Percentiles rank a stretch among this genome's conserved stretches.
Evolutionary conservation across 2,113 vertebrate genomes (phyloP).

Genomic region (Chelonoidis abingdonii): DNA sequence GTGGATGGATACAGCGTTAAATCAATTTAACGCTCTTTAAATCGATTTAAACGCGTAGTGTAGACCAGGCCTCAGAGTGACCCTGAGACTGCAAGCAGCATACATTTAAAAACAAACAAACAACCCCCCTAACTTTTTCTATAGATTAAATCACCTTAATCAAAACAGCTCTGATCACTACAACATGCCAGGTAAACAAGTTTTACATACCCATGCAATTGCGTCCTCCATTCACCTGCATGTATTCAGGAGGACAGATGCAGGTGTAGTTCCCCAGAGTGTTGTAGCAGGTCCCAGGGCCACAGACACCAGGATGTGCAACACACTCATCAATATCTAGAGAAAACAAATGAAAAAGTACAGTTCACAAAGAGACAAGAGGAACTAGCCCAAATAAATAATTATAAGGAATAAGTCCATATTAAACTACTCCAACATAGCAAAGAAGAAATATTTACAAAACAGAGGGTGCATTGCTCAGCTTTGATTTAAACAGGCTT

Average conservation of each 20-base stretch:
- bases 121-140: neutral
- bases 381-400: neutral
- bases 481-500: neutral
- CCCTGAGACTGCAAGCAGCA: neutral
- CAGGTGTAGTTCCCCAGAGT: slow-evolving; percentile 90
- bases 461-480: neutral
- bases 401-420: neutral
- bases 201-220: slow-evolving; percentile 86
- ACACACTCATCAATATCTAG: slow-evolving; percentile 88
- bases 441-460: neutral
- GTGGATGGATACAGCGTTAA: too few species aligned
- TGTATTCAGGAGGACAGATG: slow-evolving; percentile 88
- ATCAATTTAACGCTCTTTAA: too few species aligned
- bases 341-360: neutral
- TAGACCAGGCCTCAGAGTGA: neutral
- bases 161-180: neutral
- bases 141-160: neutral
- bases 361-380: neutral
- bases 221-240: slow-evolving; percentile 88
- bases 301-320: slow-evolving; percentile 82
- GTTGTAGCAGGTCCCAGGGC: slow-evolving; percentile 89
- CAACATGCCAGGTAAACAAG: neutral
- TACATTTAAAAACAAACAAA: neutral
- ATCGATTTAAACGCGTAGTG: too few species aligned
- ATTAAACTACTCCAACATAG: neutral